Base-by-base conservation (phyloP, 37 sponge, comb jelly and placozoan genomes). In the Agelas oroides region DNA sequence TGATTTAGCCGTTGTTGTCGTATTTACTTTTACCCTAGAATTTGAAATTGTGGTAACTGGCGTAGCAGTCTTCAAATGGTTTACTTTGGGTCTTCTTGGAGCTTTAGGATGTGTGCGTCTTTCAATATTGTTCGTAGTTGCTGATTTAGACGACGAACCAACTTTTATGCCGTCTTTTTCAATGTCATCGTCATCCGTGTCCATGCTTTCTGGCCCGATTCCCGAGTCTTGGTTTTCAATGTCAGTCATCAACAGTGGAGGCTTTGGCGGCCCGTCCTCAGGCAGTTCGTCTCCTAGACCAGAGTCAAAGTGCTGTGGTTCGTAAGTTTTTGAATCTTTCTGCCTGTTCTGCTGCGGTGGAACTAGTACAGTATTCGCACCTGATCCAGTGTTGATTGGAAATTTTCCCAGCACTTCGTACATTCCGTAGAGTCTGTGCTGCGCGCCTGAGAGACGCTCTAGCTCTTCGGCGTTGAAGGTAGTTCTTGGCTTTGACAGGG, bases 201-300 rank as follows among this genome's bases (percentile, higher is more conserved):
- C 62, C 27, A 25, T 25, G 25, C 27, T 25, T 23, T 25, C 62
- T 3, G 46, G 46, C 46, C 68, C 68, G 28, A 30, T 3, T 34
- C 68, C 68, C 19, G 68, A 67, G 68, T 67, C 68, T 5, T 24
- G 30, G 19, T 31, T 18, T 33, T 67, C 68, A 3, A 11, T 24
- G 68, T 67, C 53, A 11, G n/a, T 39, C 13, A 72, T 36, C 53
- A 53, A 53, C 27, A 34, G 8, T 23, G 73, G 73, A 2, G 52
- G 73, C 21, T 21, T 25, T 15, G 73, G 68, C 68, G n/a, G 21
- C 53, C 37, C 73, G 8, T 72, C 53, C 3, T 25, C 24, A 25
- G 23, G 20, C 24, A 27, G 64, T 24, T 36, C 73, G 3, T 18
- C 53, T 20, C 73, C 73, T 53, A 72, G n/a, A 38, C 73, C 73